Evolutionary conservation across 1,140 invertebrate species (phyloP).

Genomic region (Drosophila nigromelanica): DNA sequence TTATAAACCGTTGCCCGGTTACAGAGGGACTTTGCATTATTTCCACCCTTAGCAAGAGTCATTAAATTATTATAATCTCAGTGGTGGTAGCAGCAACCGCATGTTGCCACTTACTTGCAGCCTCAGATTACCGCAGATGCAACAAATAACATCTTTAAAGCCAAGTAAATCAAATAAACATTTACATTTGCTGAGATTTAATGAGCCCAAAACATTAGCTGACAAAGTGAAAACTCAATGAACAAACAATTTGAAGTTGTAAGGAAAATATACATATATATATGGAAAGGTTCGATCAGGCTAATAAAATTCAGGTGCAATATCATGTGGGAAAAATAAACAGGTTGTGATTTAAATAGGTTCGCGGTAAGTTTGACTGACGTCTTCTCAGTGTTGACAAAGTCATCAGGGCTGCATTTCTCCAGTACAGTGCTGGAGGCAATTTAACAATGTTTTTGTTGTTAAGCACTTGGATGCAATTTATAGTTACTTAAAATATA

Average conservation of each 20-base stretch:
- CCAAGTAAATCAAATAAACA: slow-evolving; percentile 5
- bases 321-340: no score
- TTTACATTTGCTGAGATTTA: slow-evolving; percentile 17
- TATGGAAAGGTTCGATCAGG: no score
- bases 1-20: slow-evolving; percentile 62
- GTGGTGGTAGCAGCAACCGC: slow-evolving; percentile 23
- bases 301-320: no score
- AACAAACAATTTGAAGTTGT: slow-evolving; percentile 21
- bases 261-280: no score
- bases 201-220: background rate
- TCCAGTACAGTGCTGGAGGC: background rate
- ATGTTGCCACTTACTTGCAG: slow-evolving; percentile 13
- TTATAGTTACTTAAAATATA: no score
- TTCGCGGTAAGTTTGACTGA: no score
- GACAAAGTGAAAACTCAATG: slow-evolving; percentile 17
- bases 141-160: slow-evolving; percentile 23
- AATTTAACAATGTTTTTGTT: no score
- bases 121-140: slow-evolving; percentile 8
- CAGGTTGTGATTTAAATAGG: no score
- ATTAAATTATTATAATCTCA: slow-evolving; percentile 71
- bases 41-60: slow-evolving; percentile 16
- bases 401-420: background rate
- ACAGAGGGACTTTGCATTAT: slow-evolving; percentile 16
- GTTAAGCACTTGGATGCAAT: no score
- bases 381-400: no score